These are phyloP conservation scores for Bombus confusus DNA, from an alignment of 1,140 invertebrate species.

Conservation along the genomic window DNA sequence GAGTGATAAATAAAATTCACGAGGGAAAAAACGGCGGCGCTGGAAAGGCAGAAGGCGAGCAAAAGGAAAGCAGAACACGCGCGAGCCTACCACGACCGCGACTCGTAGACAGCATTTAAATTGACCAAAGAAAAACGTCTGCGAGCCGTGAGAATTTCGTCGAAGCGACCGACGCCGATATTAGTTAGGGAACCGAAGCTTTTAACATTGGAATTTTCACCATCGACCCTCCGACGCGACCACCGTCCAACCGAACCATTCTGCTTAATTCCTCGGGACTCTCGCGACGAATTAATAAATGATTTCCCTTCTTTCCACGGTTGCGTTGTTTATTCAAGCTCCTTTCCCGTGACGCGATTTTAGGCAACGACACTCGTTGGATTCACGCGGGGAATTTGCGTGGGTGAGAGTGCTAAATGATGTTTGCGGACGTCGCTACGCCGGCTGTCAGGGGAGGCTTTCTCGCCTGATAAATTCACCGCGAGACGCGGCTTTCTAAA, in stretches of 20 bases:
- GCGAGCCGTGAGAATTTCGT: neutral
- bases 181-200: slow-evolving; percentile 27
- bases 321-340: slow-evolving; percentile 11
- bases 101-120: slow-evolving; percentile 61
- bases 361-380: neutral
- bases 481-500: neutral
- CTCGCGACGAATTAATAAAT: slow-evolving; percentile 10
- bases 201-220: slow-evolving; percentile 38
- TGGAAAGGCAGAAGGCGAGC: neutral
- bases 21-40: neutral
- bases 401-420: slow-evolving; percentile 38
- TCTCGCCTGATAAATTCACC: slow-evolving; percentile 32
- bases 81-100: slow-evolving; percentile 35
- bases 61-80: neutral
- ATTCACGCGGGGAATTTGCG: slow-evolving; percentile 15
- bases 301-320: neutral
- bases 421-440: slow-evolving; percentile 22
- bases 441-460: neutral
- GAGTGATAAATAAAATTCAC: slow-evolving; percentile 63
- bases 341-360: neutral
- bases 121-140: slow-evolving; percentile 60
- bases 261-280: neutral
- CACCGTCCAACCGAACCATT: neutral
- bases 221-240: neutral
- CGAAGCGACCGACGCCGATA: slow-evolving; percentile 30